Base-by-base conservation (phyloP, 92 coral and sea anemone species). In the Chrysogorgia sp. region DNA sequence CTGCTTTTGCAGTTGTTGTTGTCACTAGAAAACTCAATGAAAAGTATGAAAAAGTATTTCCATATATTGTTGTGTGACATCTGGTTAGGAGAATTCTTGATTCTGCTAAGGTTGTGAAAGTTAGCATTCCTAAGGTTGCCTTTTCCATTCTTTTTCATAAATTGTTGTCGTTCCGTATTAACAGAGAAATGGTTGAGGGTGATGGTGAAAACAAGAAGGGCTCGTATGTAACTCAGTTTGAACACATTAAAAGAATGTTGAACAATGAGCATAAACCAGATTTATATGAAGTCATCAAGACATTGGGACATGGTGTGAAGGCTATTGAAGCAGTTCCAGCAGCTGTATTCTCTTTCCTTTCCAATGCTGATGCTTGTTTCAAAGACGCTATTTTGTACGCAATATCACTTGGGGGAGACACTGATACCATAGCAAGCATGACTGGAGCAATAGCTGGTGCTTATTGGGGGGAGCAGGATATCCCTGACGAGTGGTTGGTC, bases 361-460 rank as follows among this genome's bases (percentile, higher is more conserved):
- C 62, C 89, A 91, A 89, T 48, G 92, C 96, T 0, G 71, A 83
- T 29, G 60, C 57, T 7, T 91, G 92, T 0, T 84, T 94, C 66
- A 81, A 92, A 30, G 97, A 87, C 26, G 81, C 88, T 26, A 82
- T 94, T 1, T 76, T 80, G 49, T 94, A 89, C 81, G 97, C 98
- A n/a, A 94, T 94, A 32, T 91, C 97, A 14, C 85, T 94, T 20
- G 98, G 98, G 13, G 98, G 98, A 15, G 98, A 94, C 67, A 94
- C 98, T 2, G 98, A 94, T 88, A 94, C 98, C 13, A 94, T 94
- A 40, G 98, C 92, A 10, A 89, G 97, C 53, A 94, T 94, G 98
- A 56, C 98, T 3, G 98, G 98, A 23, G 97, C 98, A 1, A 94
- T 94, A 21, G 84, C 91, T 79, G 98, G 98, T 10, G 98, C 98